Evolutionary conservation across 1,140 invertebrate species (phyloP).

Genomic region (Teleopsis dalmanni): DNA sequence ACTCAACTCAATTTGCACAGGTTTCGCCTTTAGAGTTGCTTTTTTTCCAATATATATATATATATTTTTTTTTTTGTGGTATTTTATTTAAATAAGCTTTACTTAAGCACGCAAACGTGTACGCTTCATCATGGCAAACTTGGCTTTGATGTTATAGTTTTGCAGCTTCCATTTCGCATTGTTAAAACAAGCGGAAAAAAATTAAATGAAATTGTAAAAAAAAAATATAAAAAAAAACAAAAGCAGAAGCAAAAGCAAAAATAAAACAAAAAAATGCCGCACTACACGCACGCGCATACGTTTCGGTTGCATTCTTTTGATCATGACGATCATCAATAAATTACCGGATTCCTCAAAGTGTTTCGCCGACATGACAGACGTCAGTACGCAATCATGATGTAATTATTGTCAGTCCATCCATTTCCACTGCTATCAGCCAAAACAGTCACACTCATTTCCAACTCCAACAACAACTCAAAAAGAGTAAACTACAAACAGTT

Average conservation of each 20-base stretch:
- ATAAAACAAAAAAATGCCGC: too few species aligned
- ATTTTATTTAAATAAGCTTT: neutral
- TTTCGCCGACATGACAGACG: slow-evolving; percentile 13
- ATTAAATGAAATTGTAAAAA: too few species aligned
- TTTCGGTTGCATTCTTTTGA: slow-evolving; percentile 9
- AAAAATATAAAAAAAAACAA: too few species aligned
- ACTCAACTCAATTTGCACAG: neutral
- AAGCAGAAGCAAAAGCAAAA: too few species aligned
- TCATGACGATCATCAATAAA: slow-evolving; percentile 15
- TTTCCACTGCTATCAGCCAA: too few species aligned
- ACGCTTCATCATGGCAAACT: slow-evolving; percentile 2
- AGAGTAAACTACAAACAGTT: too few species aligned
- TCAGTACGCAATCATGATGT: slow-evolving; percentile 5
- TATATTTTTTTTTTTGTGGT: neutral
- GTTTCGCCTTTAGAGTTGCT: neutral
- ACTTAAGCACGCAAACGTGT: neutral
- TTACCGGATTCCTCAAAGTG: slow-evolving; percentile 16
- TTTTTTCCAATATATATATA: neutral
- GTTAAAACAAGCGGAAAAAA: neutral
- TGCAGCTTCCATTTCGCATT: neutral
- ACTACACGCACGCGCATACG: neutral
- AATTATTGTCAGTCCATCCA: slow-evolving; percentile 11
- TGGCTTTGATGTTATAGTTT: neutral
- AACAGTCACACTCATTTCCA: too few species aligned
- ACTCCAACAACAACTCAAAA: too few species aligned